Conservation (phyloP, 1,140 invertebrate species). For the Eriosoma lanigerum region DNA sequence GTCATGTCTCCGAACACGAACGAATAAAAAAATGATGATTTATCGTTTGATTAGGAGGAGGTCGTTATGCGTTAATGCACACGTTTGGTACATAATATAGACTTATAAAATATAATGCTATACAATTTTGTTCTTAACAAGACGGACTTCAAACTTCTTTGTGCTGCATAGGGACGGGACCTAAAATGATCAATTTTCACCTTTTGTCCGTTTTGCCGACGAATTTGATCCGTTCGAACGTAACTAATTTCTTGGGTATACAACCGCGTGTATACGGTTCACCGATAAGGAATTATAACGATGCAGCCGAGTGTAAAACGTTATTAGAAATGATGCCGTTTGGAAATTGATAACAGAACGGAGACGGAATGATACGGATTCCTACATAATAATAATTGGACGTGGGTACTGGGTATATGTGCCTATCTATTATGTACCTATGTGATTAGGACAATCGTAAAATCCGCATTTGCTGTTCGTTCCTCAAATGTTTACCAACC, state of each 20-base stretch:
- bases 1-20: too few species aligned
- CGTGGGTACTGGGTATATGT: too few species aligned
- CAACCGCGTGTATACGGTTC: not conserved
- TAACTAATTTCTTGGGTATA: not conserved
- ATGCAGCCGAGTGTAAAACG: not conserved
- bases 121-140: not conserved
- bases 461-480: not conserved
- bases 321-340: not conserved
- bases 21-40: too few species aligned
- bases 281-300: not conserved
- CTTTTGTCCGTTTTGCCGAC: not conserved
- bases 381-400: not conserved
- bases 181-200: not conserved
- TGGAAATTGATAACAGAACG: conserved; percentile 10
- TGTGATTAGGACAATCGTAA: not conserved
- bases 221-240: not conserved
- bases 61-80: not conserved
- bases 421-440: not conserved
- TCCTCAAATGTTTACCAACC: too few species aligned
- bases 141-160: not conserved
- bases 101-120: too few species aligned
- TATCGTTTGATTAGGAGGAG: too few species aligned
- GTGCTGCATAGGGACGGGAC: not conserved
- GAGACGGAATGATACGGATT: not conserved
- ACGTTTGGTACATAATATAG: not conserved